Evolutionary conservation across 2,797 vertebrate genomes (phyloP), one percentile per base, ranked within the genome.

Genomic region (Rhynchonycteris naso): DNA sequence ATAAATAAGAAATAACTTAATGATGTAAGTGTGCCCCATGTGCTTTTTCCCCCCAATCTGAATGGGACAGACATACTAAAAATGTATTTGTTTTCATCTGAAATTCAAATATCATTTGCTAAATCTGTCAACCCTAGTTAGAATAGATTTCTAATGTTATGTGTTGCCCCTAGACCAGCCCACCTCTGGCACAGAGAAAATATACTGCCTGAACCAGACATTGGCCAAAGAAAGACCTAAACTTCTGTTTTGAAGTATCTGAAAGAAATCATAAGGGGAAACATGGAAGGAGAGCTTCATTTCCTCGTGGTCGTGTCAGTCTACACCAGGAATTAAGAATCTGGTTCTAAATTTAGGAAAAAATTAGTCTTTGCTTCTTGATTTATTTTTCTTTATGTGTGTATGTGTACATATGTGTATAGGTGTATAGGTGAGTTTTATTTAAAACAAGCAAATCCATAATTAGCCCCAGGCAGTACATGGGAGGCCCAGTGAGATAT

Each of bases 241-340:
- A 84, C 21, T 65, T 82, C 54, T 82, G 33, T 69, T 88, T 71
- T 81, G 50, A 93, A 84, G 56, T 28, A 81, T 65, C 79, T 84
- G 61, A 91, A 94, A 92, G 76, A 78, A 91, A 72, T 78, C n/a
- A 87, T 82, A 78, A 82, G 47, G n/a, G 43, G 10, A 85, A 85
- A 35, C 2, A 33, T 84, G 54, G 16, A 14, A 84, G 18, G 16
- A 47, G 52, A 38, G n/a, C 54, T 47, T 94, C 59, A 88, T 89
- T 96, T 92, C 50, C 89, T 92, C 78, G 74, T 38, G 35, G 28
- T 83, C 38, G 86, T 94, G 47, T 85, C 61, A 33, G 38, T 78
- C 69, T 82, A 35, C 58, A 85, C 63, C 5, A 69, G n/a, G 54
- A 92, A 90, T 72, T 66, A 72, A 80, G 50, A 66, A 33, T 74